Evolutionary conservation across 2,113 vertebrate species (phyloP), one percentile per base, ranked within the genome.

Genomic region (Callipepla squamata): DNA sequence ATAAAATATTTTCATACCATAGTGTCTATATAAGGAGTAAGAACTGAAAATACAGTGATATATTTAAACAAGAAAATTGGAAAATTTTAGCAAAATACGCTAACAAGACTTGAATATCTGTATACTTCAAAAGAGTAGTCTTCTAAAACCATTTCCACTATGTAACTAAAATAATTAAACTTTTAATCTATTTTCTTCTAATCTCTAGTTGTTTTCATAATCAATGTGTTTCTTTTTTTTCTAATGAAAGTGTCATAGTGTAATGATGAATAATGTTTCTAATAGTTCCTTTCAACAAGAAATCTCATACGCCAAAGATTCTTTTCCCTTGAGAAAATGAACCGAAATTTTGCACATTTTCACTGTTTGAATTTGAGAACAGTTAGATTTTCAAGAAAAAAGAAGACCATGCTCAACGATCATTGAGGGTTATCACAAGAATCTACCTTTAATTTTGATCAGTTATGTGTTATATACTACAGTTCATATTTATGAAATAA

Each of bases 261-360:
- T 73, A 11, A 51, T 25, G 26, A 65, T 67, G 4, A 78, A 61
- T 6, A 53, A 34, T 6, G 3, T 8, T 61, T 81, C 55, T 36
- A 65, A 57, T 7, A 22, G 10, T 44, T 79, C 79, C 8, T 65
- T 73, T 38, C 22, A 68, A 51, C 25, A 28, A 51, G 25, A 51
- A 51, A 26, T 51, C 22, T 15, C 26, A 26, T 18, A 10, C 4
- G n/a, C 57, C 5, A 26, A 17, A 69, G 9, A 55, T 45, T 10
- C 30, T 0, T 0, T 8, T 63, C 18, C 11, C 14, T 32, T 8
- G 47, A 45, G 18, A 63, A 2, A 4, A 44, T 1, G 0, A 76
- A 58, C 25, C 72, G 25, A 44, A 13, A 45, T 69, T 58, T 90
- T 55, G 26, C 36, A 76, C 20, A 65, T 70, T 87, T 69, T 69